Evolutionary conservation across 2,797 vertebrate genomes (phyloP).

Genomic region (Hephaestus fuliginosus): DNA sequence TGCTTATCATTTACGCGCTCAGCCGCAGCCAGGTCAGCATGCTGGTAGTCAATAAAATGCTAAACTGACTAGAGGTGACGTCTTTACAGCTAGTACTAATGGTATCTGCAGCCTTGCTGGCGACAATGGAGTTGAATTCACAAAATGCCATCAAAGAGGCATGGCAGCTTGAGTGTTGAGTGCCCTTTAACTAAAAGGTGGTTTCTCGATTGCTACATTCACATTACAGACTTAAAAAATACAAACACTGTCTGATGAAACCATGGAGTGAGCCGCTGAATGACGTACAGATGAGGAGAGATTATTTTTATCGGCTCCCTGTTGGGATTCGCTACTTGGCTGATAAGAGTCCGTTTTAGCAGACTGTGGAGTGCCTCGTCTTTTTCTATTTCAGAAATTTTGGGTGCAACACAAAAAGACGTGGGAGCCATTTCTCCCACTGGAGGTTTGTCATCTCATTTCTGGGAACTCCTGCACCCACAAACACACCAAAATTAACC

Average conservation of each 20-base stretch:
- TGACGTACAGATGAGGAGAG: constrained; percentile 50
- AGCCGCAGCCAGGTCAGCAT: constrained; percentile 70
- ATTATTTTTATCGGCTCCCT: constrained; percentile 61
- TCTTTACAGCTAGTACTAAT: constrained; percentile 51
- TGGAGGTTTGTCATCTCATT: constrained; percentile 57
- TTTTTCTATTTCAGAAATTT: constrained; percentile 65
- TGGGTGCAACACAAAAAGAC: constrained; percentile 74
- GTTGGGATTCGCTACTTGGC: constrained; percentile 63
- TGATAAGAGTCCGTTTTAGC: constrained; percentile 45
- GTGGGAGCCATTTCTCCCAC: constrained; percentile 65
- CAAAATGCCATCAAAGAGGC: constrained; percentile 42
- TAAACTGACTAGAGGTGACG: constrained; percentile 55
- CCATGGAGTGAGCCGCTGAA: constrained; percentile 42
- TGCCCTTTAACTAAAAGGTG: constrained; percentile 47
- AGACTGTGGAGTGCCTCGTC: constrained; percentile 54
- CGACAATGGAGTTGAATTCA: constrained; percentile 35
- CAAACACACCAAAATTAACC: constrained; percentile 73
- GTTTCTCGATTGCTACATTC: constrained; percentile 67
- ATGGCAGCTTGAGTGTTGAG: constrained; percentile 39
- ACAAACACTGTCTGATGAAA: constrained; percentile 67
- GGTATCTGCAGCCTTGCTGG: constrained; percentile 39
- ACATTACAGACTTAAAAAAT: constrained; percentile 62
- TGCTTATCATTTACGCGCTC: constrained; percentile 71
- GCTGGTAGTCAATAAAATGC: constrained; percentile 61
- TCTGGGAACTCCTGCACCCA: constrained; percentile 68